Evolutionary conservation across 2,888 invertebrate species (phyloP), one percentile per base, ranked within the genome.

Genomic region (Drosophila aldrichi): DNA sequence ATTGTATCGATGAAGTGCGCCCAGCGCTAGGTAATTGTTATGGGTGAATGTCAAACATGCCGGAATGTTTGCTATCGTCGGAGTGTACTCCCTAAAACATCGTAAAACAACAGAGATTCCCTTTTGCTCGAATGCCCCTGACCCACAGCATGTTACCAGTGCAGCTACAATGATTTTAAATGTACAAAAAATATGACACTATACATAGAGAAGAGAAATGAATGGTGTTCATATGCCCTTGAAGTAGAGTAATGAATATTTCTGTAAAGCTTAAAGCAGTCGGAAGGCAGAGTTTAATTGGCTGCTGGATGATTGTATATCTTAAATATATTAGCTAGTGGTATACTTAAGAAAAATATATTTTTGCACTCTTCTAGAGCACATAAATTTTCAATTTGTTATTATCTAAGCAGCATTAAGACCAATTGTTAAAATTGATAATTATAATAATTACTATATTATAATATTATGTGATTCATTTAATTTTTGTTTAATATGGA

Each of bases 11-110:
- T 68, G 64, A 48, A 46, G 40, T 66, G 74, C 40, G 56, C 54
- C 40, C 68, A 74, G 68, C 22, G 46, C 25, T 49, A 22, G 59
- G 61, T 65, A 69, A 67, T 73, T 81, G 84, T 79, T 75, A 67
- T 67, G 61, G 61, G 63, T 62, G 40, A 48, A 43, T 68, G 64
- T 69, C 68, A 57, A 51, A 61, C 67, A 70, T 57, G 51, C 51
- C 63, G 58, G 66, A 81, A 70, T 72, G 74, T 20, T 14, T 66
- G 44, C 10, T 34, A 54, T 54, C 52, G 32, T 66, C 29, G 40
- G 40, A n/a, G 40, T 7, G 40, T 34, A 12, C 25, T 49, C 36
- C 16, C 14, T 20, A 34, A 34, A 57, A 34, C 20, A 58, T 14
- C 14, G 6, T 16, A 40, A 40, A 40, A 8, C 54, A 40, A 40